These are phyloP conservation scores for chimpanzee (Pan troglodytes) DNA, from an alignment of 2,113 vertebrate species.

Conservation along the genomic window NHGRI_mPanTro3-v2.1_pri NC_072404.2:86068501-86069000, in stretches of 20 bases:
- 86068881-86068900: background rate
- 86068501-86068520: background rate
- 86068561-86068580: background rate
- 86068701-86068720: background rate
- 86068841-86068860: background rate
- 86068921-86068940: background rate
- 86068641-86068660: too few species aligned
- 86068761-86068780: background rate
- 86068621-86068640: background rate
- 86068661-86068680: background rate
- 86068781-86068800: background rate
- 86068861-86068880: background rate
- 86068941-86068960: accelerated
- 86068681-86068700: background rate
- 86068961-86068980: background rate
- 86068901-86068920: background rate
- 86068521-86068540: background rate
- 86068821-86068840: background rate
- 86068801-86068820: background rate
- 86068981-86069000: background rate
- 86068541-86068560: background rate
- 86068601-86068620: background rate
- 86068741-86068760: background rate
- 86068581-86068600: background rate
- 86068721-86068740: background rate